Base-by-base conservation (phyloP, 2,113 vertebrate species). In the Corydoras sp. region DNA sequence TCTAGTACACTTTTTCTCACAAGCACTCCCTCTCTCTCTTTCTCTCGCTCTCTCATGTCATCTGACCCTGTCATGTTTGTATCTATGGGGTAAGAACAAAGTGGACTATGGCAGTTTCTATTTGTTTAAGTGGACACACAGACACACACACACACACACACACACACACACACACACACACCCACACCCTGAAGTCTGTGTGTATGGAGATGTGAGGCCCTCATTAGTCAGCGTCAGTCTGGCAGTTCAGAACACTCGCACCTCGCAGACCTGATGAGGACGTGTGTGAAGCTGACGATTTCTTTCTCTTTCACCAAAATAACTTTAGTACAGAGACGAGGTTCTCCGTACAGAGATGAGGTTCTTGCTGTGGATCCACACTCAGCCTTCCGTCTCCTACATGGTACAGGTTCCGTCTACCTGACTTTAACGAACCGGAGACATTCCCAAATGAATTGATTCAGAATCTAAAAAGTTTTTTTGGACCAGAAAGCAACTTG, bases 11-110 rank as follows among this genome's bases (percentile, higher is more conserved):
- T 48, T 14, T 49, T 43, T 64, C 62, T 29, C 48, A 12, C 35
- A 3, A 31, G 18, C 18, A 18, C 62, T 72, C 18, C 13, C 14
- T 30, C 53, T 68, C 18, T 31, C 11, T 18, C 49, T 24, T 54
- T 72, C 49, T 54, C 0, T 59, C 24, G 31, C 3, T 0, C 53
- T 24, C 18, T 35, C 58, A 35, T 9, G 29, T 35, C 7, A 3
- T 50, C 66, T 65, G 55, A 35, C 53, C 49, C 50, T 63, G 31
- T 62, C 62, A 60, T 50, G 67, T 55, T 62, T 70, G 70, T 63
- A 64, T 64, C 70, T 65, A 58, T 3, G 71, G 53, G 51, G 58
- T 58, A 48, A 65, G 50, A 10, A 66, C 35, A 31, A 66, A 62
- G 24, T 69, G 68, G 62, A 13, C 15, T 18, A 9, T 64, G 13